Base-by-base conservation (phyloP, 37 sponge, comb jelly and placozoan genomes). In the Crambe crambe region DNA sequence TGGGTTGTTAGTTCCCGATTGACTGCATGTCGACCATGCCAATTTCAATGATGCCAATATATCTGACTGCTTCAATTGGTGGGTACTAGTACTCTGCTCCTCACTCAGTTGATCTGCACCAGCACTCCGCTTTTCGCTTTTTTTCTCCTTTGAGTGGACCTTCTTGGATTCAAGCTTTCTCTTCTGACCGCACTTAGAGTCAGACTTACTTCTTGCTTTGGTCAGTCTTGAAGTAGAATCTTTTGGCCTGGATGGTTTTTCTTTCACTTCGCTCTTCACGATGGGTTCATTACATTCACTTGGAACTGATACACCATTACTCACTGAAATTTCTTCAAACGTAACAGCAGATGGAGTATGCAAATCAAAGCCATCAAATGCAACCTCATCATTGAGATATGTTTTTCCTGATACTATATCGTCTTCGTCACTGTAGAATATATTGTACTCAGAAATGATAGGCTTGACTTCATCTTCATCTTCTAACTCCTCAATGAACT, bases 391-490 rank as follows among this genome's bases (percentile, higher is more conserved):
- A 65, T 6, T 65, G 3, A 2, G 32, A 65, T 65, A 17, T 30
- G 10, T 64, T 58, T 3, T 58, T 40, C 22, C 36, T 30, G 58
- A 17, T 5, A 3, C 21, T 58, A 63, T 58, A 37, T 40, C 70
- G 18, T 57, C 41, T 34, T 77, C 78, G 3, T 21, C 51, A 32
- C 29, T 4, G 59, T 83, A 70, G 78, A 91, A 91, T 44, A 91
- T 47, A 63, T 91, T 91, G 58, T 87, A 91, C 30, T 78, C 58
- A 1, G 92, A 84, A 39, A 80, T 80, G 9, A 8, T 22, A 37
- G 25, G n/a, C 23, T 29, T 42, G 26, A 40, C 37, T 9, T 60
- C 37, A 42, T 65, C 43, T 1, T 78, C 74, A 23, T 44, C 67
- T 40, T 56, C 70, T 38, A 58, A 4, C 42, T 41, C n/a, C 32